phyloP scores from a whole-genome alignment of 2,888 invertebrate genomes.

The Kryphioiulus occultus region DNA sequence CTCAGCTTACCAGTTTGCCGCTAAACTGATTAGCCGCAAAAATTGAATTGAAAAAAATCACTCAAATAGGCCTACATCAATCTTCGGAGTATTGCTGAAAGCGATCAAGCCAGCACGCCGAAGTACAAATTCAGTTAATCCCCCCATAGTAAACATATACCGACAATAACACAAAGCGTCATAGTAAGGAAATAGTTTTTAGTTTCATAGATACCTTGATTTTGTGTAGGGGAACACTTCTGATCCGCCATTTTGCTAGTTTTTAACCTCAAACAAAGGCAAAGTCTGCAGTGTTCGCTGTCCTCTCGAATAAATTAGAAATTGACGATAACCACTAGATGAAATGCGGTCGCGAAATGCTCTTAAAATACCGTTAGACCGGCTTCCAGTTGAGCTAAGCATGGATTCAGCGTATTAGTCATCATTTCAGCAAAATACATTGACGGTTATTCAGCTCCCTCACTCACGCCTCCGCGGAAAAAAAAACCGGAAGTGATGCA shows the following conservation, averaged over 20 bases:
- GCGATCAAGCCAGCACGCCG: neutral
- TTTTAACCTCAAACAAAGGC: slow-evolving; percentile 32
- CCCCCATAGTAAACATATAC: neutral
- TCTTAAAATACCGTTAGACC: slow-evolving; percentile 32
- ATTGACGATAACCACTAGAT: neutral
- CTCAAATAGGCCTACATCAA: neutral
- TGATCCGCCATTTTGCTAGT: slow-evolving; percentile 36
- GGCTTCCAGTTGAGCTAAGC: slow-evolving; percentile 39
- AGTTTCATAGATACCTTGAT: neutral
- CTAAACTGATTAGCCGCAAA: neutral
- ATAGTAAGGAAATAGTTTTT: neutral
- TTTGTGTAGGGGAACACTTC: slow-evolving; percentile 36
- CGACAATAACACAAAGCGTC: neutral
- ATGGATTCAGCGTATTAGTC: slow-evolving; percentile 36
- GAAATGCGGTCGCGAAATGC: neutral
- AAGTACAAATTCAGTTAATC: neutral
- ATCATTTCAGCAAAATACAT: slow-evolving; percentile 39
- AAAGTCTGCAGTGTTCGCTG: neutral
- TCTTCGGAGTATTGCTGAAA: neutral
- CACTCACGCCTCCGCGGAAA: slow-evolving; percentile 3
- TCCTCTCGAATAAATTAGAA: slow-evolving; percentile 21
- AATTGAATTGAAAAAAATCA: neutral
- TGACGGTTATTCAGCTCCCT: slow-evolving; percentile 17
- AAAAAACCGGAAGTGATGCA: slow-evolving; percentile 37
- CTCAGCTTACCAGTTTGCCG: neutral